Conservation (phyloP, 2,797 vertebrate genomes). For the Hypotaenidia okinawae region DNA sequence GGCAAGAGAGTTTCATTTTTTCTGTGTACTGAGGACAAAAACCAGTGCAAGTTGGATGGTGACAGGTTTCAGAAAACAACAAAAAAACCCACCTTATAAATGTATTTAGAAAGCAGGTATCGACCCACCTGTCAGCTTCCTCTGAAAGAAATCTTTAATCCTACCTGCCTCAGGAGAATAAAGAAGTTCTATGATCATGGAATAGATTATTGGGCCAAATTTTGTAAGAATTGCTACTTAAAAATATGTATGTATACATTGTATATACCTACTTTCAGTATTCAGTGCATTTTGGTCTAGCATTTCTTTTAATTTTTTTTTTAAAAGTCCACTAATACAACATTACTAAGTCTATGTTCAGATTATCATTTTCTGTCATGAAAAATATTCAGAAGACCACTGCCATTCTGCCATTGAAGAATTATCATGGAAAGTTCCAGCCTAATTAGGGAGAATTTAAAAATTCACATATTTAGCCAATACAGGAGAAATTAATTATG, state of each 20-base stretch:
- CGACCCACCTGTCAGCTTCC: background rate
- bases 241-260: background rate
- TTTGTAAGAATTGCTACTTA: background rate
- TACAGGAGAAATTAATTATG: background rate
- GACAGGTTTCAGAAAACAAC: background rate
- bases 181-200: background rate
- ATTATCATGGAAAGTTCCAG: background rate
- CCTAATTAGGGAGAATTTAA: background rate
- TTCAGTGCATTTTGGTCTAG: background rate
- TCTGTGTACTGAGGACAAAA: constrained; percentile 8
- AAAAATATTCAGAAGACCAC: background rate
- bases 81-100: background rate
- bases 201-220: constrained; percentile 22
- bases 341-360: background rate
- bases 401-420: background rate
- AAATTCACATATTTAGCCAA: background rate
- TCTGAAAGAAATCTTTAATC: constrained; percentile 31
- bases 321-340: background rate
- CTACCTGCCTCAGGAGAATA: constrained; percentile 30
- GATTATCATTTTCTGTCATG: background rate
- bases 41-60: constrained; percentile 2
- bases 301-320: background rate
- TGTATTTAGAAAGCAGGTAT: background rate
- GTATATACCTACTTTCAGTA: background rate
- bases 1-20: background rate